Evolutionary conservation across 2,797 vertebrate genomes (phyloP).

Genomic region (Sebastes cheni): DNA sequence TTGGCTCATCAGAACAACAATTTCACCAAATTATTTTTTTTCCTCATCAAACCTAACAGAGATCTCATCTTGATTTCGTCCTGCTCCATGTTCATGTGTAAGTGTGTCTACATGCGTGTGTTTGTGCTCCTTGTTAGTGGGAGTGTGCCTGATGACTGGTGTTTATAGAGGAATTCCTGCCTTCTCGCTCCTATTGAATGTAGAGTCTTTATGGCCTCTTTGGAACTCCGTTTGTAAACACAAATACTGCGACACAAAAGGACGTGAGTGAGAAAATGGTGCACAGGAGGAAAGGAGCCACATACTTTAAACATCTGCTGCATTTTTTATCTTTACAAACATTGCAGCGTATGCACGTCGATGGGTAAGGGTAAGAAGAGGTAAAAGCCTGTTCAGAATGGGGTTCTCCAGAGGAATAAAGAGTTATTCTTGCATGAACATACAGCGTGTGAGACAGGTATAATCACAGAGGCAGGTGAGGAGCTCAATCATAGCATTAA

Average conservation of each 20-base stretch:
- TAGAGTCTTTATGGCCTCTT: constrained; percentile 67
- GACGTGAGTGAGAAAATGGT: constrained; percentile 22
- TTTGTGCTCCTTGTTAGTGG: constrained; percentile 64
- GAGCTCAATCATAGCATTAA: neutral
- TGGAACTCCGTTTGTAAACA: constrained; percentile 75
- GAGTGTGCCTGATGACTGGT: constrained; percentile 63
- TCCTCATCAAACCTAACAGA: neutral
- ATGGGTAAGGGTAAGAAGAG: neutral
- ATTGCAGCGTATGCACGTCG: neutral
- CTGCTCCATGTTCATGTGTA: constrained; percentile 2
- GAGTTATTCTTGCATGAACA: neutral
- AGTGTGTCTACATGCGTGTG: constrained; percentile 26
- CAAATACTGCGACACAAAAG: constrained; percentile 69
- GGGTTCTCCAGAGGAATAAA: neutral
- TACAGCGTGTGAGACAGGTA: neutral
- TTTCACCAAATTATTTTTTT: neutral
- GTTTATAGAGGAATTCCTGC: constrained; percentile 79
- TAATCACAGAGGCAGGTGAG: neutral
- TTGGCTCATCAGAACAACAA: neutral
- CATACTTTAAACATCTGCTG: constrained; percentile 55
- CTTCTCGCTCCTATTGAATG: constrained; percentile 63
- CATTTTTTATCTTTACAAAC: constrained; percentile 46
- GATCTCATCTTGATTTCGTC: neutral
- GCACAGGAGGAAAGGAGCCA: constrained; percentile 23
- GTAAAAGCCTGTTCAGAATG: neutral